Base-by-base conservation (phyloP, 2,113 vertebrate genomes). In the Dromaius novaehollandiae region DNA sequence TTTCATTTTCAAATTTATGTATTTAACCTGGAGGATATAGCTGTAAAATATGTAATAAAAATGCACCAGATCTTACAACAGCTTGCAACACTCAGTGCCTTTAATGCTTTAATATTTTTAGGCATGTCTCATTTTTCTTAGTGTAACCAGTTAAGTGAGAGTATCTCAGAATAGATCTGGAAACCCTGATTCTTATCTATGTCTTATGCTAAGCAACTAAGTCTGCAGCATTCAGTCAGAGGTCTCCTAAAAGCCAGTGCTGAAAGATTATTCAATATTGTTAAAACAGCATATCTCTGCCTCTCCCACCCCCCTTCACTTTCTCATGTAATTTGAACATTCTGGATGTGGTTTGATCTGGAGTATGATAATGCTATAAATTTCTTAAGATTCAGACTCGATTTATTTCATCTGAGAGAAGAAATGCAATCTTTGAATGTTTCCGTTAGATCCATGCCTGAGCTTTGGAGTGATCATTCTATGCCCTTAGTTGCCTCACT, bases 401-500 rank as follows among this genome's bases (percentile, higher is more conserved):
- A 3, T 8, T 53, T 13, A 21, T 50, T 84, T 90, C 28, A 48
- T 65, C 20, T 48, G 15, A 21, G 20, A 12, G 19, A 91, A 48
- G 26, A 58, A 87, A 51, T 38, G 1, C 12, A 53, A 48, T 51
- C 20, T 8, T 82, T 77, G 28, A 56, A 0, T 42, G 50, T 42
- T 87, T 87, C 44, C 13, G 28, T 40, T 42, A 58, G 25, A 32
- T 71, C 82, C n/a, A 74, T 81, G 63, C 28, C 42, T 61, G 44
- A 85, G 48, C 48, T 70, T 79, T 92, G 66, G 44, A 60, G 48
- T 3, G 7, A 18, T 13, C 8, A 0, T 87, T 89, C 73, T 24
- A 11, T 61, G 11, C 7, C 48, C n/a, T 34, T 30, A 0, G 0
- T 30, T 28, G 25, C 22, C 46, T 15, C 10, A 60, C 13, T 70